A percentile compares a stretch with the other conserved stretches of the same genome.
Evolutionary conservation across 2,113 vertebrate species (phyloP).

Genomic region (Anser brachyrhynchus): DNA sequence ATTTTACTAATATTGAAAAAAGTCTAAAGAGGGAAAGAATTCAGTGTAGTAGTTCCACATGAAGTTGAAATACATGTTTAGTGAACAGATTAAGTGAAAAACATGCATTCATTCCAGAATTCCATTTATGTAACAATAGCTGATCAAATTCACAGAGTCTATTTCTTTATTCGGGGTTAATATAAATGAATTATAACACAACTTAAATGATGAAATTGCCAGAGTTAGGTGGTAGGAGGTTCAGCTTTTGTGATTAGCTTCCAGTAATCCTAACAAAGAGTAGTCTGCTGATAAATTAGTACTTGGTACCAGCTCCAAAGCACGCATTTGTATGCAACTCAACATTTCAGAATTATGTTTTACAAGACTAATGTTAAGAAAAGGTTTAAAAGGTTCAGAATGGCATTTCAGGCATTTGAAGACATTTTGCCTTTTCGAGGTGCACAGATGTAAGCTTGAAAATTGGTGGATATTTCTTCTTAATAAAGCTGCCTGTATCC

Average conservation of each 20-base stretch:
- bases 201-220: neutral
- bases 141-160: neutral
- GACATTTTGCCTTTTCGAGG: neutral
- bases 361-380: neutral
- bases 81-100: neutral
- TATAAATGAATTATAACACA: neutral
- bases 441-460: too few species aligned
- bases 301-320: neutral
- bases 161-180: neutral
- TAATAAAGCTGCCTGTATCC: neutral
- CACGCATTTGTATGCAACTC: neutral
- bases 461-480: too few species aligned
- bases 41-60: neutral
- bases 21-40: neutral
- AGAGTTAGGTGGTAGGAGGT: neutral
- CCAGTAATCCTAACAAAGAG: fast-evolving
- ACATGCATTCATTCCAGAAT: neutral
- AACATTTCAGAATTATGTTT: neutral
- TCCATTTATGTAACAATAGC: neutral
- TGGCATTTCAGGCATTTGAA: neutral
- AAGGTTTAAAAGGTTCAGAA: neutral
- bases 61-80: neutral
- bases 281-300: neutral
- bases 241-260: neutral
- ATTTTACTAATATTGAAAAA: neutral